A percentile compares a stretch with the other conserved stretches of the same genome.
These are phyloP conservation scores for Platichthys stellatus DNA, from an alignment of 2,113 vertebrate genomes.

Conservation along the genomic window DNA sequence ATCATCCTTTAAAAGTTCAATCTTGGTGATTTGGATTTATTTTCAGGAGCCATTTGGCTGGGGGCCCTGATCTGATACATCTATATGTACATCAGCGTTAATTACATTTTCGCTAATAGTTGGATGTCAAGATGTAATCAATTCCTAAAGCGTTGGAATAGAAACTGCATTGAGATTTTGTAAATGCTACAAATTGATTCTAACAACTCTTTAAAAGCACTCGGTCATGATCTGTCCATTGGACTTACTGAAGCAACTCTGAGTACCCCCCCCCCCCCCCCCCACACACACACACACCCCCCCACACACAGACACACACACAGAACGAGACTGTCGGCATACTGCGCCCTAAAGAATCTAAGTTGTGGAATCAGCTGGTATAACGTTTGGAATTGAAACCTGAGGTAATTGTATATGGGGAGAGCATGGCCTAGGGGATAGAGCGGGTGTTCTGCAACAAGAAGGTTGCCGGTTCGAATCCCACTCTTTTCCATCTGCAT, in stretches of 20 bases:
- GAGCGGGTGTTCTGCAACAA: too few relatives aligned
- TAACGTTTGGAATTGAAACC: conserved; percentile 44
- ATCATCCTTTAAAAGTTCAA: background rate
- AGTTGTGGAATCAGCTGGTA: conserved; percentile 42
- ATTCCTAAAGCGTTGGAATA: background rate
- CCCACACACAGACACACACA: too few relatives aligned
- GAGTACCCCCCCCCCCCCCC: background rate
- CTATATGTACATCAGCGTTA: background rate
- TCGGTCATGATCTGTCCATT: background rate
- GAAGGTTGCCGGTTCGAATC: too few relatives aligned
- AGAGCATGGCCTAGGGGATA: too few relatives aligned
- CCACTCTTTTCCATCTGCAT: too few relatives aligned
- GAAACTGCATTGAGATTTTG: background rate
- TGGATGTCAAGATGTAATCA: background rate
- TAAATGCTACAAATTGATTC: background rate
- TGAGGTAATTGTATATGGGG: conserved; percentile 25
- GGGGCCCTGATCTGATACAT: background rate
- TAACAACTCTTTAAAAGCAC: background rate
- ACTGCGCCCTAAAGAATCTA: background rate
- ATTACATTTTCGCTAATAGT: background rate
- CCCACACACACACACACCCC: too few relatives aligned
- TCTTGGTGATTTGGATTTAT: background rate
- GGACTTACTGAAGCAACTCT: background rate
- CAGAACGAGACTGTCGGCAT: background rate
- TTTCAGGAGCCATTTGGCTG: background rate